phyloP scores from a whole-genome alignment of 2,113 vertebrate genomes.

The Triplophysa siluroides region DNA sequence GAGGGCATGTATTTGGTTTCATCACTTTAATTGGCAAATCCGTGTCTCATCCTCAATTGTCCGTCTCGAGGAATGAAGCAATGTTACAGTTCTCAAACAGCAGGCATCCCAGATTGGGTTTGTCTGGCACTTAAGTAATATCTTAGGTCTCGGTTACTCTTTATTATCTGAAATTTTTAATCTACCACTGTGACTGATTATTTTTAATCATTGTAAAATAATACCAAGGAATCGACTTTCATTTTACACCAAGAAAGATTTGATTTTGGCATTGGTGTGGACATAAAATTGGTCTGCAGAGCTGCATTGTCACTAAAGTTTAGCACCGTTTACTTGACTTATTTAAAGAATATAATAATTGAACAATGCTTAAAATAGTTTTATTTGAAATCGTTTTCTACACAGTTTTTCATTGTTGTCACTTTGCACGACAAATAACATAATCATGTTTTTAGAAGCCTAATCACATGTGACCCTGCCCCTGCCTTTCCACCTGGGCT shows the following conservation, averaged over 20 bases:
- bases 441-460: no score
- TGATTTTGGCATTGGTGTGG: no score
- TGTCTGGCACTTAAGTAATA: conserved; percentile 3
- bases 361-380: no score
- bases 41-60: conserved; percentile 55
- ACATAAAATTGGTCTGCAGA: no score
- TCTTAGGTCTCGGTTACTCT: conserved; percentile 30
- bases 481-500: no score
- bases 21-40: conserved; percentile 69
- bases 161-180: conserved; percentile 25
- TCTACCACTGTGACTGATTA: neutral
- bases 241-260: neutral
- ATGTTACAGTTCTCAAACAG: conserved; percentile 25
- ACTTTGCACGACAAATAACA: no score
- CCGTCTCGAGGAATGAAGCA: neutral
- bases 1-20: conserved; percentile 55
- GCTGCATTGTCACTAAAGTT: no score
- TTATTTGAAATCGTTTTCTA: no score
- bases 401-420: no score
- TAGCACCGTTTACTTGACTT: no score
- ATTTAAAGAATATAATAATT: no score
- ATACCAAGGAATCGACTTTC: neutral
- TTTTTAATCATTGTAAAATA: neutral
- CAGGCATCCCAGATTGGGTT: conserved; percentile 23
- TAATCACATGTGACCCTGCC: no score